Base-by-base conservation (phyloP, 2,888 invertebrate genomes). In the Microdon myrmicae region DNA sequence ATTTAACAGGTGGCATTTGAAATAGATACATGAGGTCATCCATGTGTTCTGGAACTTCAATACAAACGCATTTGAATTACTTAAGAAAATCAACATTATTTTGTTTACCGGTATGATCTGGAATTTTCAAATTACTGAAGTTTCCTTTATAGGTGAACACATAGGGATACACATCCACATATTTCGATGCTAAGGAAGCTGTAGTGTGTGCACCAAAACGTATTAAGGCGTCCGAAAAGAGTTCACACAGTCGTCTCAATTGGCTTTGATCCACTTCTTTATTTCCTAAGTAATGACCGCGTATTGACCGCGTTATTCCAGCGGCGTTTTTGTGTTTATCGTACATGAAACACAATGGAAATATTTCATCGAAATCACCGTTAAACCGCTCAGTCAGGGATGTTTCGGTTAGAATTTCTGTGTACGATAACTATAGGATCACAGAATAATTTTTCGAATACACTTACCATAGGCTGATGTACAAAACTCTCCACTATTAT, bases 1-100 rank as follows among this genome's bases (percentile, higher is more conserved):
- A 79, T 17, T 69, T 70, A 0, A 81, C 80, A 35, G 75, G 73
- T n/a, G 71, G 32, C 49, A 66, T 66, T 41, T 72, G 70, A 32
- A 83, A 83, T 3, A 84, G 64, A 69, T 84, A 84, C 67, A 83
- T 80, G 43, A 84, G 71, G 69, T 85, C 85, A 67, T 84, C 82
- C 68, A 82, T 78, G 68, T 83, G 82, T 1, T 79, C 80, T 4
- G 68, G 72, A 34, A 70, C 72, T 48, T 28, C 16, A 79, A 77
- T 10, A 80, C 17, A 31, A 51, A 13, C n/a, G 41, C 4, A 17
- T 31, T 43, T 14, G 12, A 45, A 35, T 34, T 20, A 34, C 16
- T 73, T 29, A 16, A n/a, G 3, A 16, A 17, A 9, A 26, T 16
- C 10, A 13, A 9, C 9, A 22, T n/a, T 7, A 20, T 9, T 10